Base-by-base conservation (phyloP, 2,797 vertebrate genomes). In the Lagocephalus sceleratus region DNA sequence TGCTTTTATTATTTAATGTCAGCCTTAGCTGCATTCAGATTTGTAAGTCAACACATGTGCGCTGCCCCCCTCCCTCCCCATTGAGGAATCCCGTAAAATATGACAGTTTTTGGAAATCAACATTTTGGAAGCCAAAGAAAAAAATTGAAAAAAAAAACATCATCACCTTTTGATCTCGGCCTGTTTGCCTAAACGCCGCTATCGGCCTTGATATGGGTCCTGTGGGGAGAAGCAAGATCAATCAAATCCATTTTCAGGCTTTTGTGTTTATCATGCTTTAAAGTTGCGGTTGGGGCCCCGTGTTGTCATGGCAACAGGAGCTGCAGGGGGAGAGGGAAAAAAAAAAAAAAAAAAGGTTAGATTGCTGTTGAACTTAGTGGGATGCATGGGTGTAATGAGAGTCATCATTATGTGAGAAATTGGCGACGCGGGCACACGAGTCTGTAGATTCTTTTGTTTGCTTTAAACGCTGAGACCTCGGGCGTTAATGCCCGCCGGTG, bases 221-320 rank as follows among this genome's bases (percentile, higher is more conserved):
- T 49, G 23, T 23, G 44, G 68, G 67, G 75, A 75, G 66, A 66
- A 60, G 66, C 47, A 15, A 81, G 81, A 87, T 88, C 78, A 84
- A 88, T 88, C 81, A 86, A 88, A 88, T 89, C 81, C 76, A 85
- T 89, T 88, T 87, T 85, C 79, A 71, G 74, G 66, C 79, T 81
- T 79, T 76, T 82, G 75, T 82, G 85, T 89, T 89, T 78, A 86
- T 84, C 77, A 50, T 25, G 47, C 73, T 79, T 72, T 73, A 76
- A 86, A 86, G 81, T 84, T 88, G 84, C 82, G 77, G 75, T 68
- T 59, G 76, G 80, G 76, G 76, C 68, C 61, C 1, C 2, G 26
- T 25, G 87, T 92, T 85, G 90, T 83, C 90, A 92, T 92, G 85
- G 91, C 85, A 92, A 92, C 91, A 79, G 82, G 68, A 55, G 76